Conservation (phyloP, 1,140 invertebrate species). For the Drosophila kepulauana region DNA sequence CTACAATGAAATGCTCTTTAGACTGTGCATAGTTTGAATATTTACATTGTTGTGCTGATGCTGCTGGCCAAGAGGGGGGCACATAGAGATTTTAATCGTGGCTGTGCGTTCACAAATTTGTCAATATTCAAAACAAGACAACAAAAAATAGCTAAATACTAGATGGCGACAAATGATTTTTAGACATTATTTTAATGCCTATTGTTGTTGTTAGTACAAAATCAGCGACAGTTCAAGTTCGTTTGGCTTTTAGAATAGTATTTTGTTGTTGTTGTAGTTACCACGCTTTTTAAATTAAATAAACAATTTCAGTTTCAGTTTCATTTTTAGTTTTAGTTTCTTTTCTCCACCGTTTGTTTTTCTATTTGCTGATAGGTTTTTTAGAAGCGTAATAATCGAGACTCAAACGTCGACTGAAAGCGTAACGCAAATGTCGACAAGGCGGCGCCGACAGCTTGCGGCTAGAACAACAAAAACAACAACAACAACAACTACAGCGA, state of each 20-base stretch:
- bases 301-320: conserved; percentile 52
- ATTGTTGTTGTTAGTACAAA: conserved; percentile 38
- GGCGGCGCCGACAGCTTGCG: conserved; percentile 74
- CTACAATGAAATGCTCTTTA: conserved; percentile 67
- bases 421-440: conserved; percentile 62
- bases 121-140: conserved; percentile 64
- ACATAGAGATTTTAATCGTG: conserved; percentile 73
- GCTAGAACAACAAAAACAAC: conserved; percentile 50
- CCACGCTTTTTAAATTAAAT: conserved; percentile 51
- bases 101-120: conserved; percentile 61
- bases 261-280: conserved; percentile 50
- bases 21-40: conserved; percentile 58
- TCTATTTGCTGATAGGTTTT: conserved; percentile 38
- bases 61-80: conserved; percentile 11
- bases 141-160: conserved; percentile 30
- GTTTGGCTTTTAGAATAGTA: conserved; percentile 31
- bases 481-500: conserved; percentile 51
- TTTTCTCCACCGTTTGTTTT: conserved; percentile 5
- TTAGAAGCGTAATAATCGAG: conserved; percentile 66
- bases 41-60: conserved; percentile 33
- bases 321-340: conserved; percentile 17
- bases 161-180: conserved; percentile 64
- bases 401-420: conserved; percentile 65
- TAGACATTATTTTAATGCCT: conserved; percentile 27
- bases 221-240: conserved; percentile 75